Evolutionary conservation across 1,140 invertebrate species (phyloP).

Genomic region (Lepidurus apus): DNA sequence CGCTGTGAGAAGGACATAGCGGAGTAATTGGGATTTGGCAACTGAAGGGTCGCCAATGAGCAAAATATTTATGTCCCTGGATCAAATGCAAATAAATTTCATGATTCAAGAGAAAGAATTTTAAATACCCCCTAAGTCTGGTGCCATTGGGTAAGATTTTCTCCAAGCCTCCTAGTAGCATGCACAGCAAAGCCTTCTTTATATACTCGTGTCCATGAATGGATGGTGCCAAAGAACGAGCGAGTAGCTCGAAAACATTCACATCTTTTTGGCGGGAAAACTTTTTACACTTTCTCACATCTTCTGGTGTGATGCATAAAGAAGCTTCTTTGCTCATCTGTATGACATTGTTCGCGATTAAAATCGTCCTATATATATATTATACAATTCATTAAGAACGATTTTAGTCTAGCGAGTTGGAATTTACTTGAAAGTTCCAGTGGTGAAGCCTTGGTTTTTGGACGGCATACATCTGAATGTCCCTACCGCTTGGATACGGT

Average conservation of each 20-base stretch:
- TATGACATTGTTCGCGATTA: constrained; percentile 90
- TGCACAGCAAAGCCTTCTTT: constrained; percentile 93
- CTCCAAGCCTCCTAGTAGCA: constrained; percentile 91
- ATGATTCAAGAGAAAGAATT: constrained; percentile 20
- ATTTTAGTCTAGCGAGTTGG: neutral
- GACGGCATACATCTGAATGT: constrained; percentile 88
- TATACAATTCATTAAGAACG: neutral
- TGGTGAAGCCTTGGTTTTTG: constrained; percentile 89
- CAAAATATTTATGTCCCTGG: constrained; percentile 90
- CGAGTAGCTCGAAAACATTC: constrained; percentile 85
- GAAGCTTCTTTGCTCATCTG: constrained; percentile 84
- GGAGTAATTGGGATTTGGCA: constrained; percentile 93
- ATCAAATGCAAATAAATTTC: constrained; percentile 38
- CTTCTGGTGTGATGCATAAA: constrained; percentile 71
- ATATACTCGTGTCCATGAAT: constrained; percentile 97
- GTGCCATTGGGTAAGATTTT: constrained; percentile 94
- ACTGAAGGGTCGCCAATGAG: constrained; percentile 98
- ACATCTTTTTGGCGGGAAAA: constrained; percentile 65
- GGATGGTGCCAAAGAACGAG: constrained; percentile 91
- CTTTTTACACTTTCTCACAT: constrained; percentile 84
- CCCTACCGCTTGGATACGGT: constrained; percentile 90
- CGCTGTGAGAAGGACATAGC: constrained; percentile 90
- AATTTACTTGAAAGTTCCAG: constrained; percentile 78
- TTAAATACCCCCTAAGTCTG: constrained; percentile 74
- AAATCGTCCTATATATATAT: constrained; percentile 70